Evolutionary conservation across 2,888 invertebrate genomes (phyloP), one percentile per base, ranked within the genome.

Genomic region (Tenthredo distinguenda): DNA sequence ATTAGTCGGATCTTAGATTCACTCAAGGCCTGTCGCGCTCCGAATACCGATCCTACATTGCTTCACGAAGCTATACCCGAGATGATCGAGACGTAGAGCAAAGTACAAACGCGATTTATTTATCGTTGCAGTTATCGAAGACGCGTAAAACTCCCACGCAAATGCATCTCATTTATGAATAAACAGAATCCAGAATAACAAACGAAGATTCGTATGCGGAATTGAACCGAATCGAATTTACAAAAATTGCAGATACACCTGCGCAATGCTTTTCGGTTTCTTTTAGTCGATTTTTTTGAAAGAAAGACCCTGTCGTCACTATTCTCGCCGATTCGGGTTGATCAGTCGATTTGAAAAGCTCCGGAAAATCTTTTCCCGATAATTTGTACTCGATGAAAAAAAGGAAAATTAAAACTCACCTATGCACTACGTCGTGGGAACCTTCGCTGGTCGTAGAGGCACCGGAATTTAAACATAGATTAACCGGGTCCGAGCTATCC

Each of bases 401-500:
- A 65, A 18, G 2, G 9, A 12, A 72, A 65, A 50, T 6, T 1
- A 4, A 37, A 47, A 71, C 87, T 86, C 86, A 93, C 93, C 92
- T 93, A 89, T 92, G 92, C 76, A 90, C 89, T 58, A 90, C 88
- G 83, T 93, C 93, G 87, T 93, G 93, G 3, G 93, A 93, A 76
- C 92, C 91, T 76, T 93, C 93, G 86, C 92, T 94, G 34, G 91
- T 92, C 37, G 92, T 93, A 87, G 91, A 93, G 83, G 92, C 91
- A 86, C 92, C 93, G 86, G 92, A 94, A 89, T 90, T 94, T 31
- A 93, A 88, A 87, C 93, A 97, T 89, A 98, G 94, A 94, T 98
- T 98, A 81, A 98, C 97, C 58, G 97, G 97, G 92, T 97, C 97
- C 0, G 97, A 96, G 81, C 97, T 97, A 93, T 96, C 96, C 93